phyloP scores from a whole-genome alignment of 2,113 vertebrate genomes.

The Eulemur macaco region DNA sequence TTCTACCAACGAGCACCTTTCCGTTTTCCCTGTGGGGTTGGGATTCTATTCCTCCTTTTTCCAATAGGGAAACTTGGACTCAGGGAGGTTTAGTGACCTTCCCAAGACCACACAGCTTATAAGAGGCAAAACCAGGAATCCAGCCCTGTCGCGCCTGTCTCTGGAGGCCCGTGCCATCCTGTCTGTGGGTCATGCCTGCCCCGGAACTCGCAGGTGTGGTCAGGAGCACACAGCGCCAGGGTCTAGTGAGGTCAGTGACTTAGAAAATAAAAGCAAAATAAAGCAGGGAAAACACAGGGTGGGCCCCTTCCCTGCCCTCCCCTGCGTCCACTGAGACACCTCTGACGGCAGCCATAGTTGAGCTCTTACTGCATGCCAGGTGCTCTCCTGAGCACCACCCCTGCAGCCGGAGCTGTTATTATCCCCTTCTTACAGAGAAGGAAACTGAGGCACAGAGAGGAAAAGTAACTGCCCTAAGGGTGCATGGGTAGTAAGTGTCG shows the following conservation, averaged over 20 bases:
- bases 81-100: neutral
- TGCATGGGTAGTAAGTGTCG: neutral
- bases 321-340: too few species aligned
- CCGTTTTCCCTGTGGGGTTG: neutral
- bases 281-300: too few species aligned
- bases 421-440: neutral
- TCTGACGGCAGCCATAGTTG: neutral
- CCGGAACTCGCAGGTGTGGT: neutral
- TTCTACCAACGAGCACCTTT: neutral
- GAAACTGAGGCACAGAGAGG: neutral
- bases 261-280: neutral
- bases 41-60: neutral
- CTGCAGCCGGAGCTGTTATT: neutral
- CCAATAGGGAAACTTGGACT: neutral
- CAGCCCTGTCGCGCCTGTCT: neutral
- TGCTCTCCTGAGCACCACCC: neutral
- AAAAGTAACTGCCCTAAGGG: neutral
- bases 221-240: neutral
- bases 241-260: neutral
- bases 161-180: neutral
- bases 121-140: neutral
- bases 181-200: neutral
- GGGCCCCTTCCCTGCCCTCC: rapidly evolving
- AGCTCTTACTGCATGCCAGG: neutral
- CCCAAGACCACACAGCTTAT: neutral